These are phyloP conservation scores for Diplosoma virens DNA, from an alignment of 23 tunicate genomes.

Conservation along the genomic window DNA sequence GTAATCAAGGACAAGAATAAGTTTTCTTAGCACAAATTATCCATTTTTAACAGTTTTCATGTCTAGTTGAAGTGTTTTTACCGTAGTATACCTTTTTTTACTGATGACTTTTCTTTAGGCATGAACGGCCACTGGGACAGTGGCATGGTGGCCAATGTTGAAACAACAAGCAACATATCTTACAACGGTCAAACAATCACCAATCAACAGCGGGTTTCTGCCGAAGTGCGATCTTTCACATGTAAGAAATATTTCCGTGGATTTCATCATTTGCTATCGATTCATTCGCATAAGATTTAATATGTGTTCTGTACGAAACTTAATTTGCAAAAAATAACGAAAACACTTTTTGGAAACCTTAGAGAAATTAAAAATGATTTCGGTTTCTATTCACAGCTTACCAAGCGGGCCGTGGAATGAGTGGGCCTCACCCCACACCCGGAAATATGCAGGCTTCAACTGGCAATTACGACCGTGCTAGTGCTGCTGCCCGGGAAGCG, in stretches of 20 bases:
- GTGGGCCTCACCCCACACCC: not conserved
- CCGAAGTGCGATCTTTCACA: constrained; percentile 51
- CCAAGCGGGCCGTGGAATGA: not conserved
- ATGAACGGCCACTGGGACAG: constrained; percentile 28
- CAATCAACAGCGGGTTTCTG: constrained; percentile 48
- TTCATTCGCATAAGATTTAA: too few species aligned
- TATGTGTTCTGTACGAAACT: too few species aligned
- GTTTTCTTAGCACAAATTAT: too few species aligned
- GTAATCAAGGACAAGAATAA: too few species aligned
- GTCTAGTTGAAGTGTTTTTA: too few species aligned
- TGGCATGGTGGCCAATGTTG: constrained; percentile 31
- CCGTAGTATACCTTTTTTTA: too few species aligned
- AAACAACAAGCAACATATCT: constrained; percentile 34
- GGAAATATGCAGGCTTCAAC: not conserved
- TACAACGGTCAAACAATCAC: constrained; percentile 41
- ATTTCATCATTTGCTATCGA: too few species aligned
- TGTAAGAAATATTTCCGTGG: constrained; percentile 31
- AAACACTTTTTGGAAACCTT: too few species aligned
- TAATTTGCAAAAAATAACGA: too few species aligned
- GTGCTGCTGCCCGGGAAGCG: constrained; percentile 45
- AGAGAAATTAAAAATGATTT: too few species aligned
- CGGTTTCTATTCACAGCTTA: constrained; percentile 3
- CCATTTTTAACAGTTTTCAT: too few species aligned
- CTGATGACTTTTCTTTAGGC: not conserved
- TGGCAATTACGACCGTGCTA: constrained; percentile 33